Evolutionary conservation across 2,888 invertebrate genomes (phyloP), one percentile per base, ranked within the genome.

Genomic region (Lepidonotus clava): DNA sequence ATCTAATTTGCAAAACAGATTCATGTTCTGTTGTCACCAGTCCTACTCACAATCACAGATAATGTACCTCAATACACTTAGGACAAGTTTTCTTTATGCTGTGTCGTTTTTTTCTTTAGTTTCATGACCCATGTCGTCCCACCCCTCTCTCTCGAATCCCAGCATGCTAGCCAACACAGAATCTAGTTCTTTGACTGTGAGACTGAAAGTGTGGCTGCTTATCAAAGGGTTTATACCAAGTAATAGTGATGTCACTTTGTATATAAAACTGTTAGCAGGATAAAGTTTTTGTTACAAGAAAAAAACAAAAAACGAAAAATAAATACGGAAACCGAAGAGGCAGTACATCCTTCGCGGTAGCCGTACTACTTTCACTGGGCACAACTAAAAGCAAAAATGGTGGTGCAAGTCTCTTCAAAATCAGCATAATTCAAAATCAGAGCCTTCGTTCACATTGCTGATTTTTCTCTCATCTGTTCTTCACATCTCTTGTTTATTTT

Each of bases 21-120:
- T n/a, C 80, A 80, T 32, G 21, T 8, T 4, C 80, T 24, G 51
- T 40, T 80, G 21, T 46, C 41, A 80, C 21, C 80, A 80, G 80
- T 41, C 80, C 80, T 80, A 80, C 80, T 80, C 80, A 80, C 80
- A 41, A 80, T 80, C 80, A 80, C 80, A 80, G 80, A 80, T 80
- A 80, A 80, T 80, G 80, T 80, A 80, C 51, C 46, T 80, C 4
- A 46, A 51, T 80, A 80, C 80, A 80, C 80, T 41, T 38, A 71
- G 71, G 71, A 71, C 71, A 71, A 38, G 2, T 38, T 71, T 71
- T 38, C 8, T 61, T 56, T 61, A 61, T 28, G 61, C 61, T 61
- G 61, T 61, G 61, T 32, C 61, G 11, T 28, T 61, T 32, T 2
- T 61, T 61, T n/a, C n/a, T n/a, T n/a, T n/a, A n/a, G n/a, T n/a